Conservation (phyloP, 1,140 invertebrate species). For the Oncopeltus fasciatus region DNA sequence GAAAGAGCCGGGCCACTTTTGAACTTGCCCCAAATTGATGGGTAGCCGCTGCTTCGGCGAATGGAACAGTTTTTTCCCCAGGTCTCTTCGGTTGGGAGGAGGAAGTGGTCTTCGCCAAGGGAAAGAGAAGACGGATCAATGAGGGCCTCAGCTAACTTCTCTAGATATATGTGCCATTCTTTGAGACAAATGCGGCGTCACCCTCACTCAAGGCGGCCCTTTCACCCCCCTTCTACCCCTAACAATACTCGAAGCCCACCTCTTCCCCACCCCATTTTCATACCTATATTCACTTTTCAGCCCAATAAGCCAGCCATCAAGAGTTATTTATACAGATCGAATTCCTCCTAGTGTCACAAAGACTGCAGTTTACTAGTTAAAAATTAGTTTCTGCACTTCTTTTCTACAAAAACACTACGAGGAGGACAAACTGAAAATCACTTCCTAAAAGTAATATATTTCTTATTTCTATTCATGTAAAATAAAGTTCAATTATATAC, state of each 20-base stretch:
- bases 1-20: background rate
- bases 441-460: no score
- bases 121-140: conserved; percentile 10
- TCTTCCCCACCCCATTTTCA: background rate
- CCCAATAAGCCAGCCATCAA: no score
- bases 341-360: no score
- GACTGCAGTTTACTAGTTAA: no score
- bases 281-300: background rate
- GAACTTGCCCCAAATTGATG: background rate
- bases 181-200: conserved; percentile 9
- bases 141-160: background rate
- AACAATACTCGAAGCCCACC: no score
- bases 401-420: no score
- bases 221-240: background rate
- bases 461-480: no score
- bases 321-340: no score
- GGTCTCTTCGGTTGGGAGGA: background rate
- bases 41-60: background rate
- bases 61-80: background rate
- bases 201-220: conserved; percentile 12
- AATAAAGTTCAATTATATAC: no score
- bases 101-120: background rate
- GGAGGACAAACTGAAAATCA: no score
- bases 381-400: no score
- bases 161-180: conserved; percentile 9